These are phyloP conservation scores for Holothuria leucospilota DNA, from an alignment of 53 echinoderm and acorn worm genomes.

Conservation along the genomic window DNA sequence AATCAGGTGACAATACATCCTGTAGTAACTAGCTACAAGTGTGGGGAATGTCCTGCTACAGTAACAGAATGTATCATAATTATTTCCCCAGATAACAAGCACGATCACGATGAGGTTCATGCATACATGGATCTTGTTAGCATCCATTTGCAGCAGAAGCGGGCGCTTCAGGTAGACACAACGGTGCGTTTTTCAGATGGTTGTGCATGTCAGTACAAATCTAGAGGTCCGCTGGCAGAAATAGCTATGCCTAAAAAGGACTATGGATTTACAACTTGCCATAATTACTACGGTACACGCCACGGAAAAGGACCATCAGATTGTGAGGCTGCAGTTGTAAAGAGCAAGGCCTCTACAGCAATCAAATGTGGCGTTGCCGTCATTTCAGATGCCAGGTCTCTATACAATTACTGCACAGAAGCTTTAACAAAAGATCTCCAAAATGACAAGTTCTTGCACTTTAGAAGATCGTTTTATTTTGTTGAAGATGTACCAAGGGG, in stretches of 20 bases:
- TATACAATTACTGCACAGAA: constrained; percentile 56
- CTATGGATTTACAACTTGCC: constrained; percentile 37
- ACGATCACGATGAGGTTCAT: constrained; percentile 67
- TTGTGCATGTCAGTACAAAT: constrained; percentile 68
- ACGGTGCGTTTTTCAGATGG: constrained; percentile 69
- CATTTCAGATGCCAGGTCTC: constrained; percentile 50
- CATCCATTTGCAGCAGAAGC: not conserved
- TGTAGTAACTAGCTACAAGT: constrained; percentile 63
- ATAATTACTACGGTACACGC: constrained; percentile 57
- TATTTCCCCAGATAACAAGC: constrained; percentile 55
- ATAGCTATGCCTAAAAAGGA: constrained; percentile 50
- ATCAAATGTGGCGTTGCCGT: constrained; percentile 6
- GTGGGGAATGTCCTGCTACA: constrained; percentile 6
- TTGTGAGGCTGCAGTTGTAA: constrained; percentile 63
- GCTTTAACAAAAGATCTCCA: constrained; percentile 9
- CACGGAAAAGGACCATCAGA: constrained; percentile 73
- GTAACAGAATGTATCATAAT: constrained; percentile 52
- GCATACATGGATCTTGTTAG: constrained; percentile 13
- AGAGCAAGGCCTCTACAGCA: constrained; percentile 51
- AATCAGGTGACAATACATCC: constrained; percentile 65
- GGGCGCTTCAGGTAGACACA: constrained; percentile 11
- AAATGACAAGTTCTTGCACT: too few relatives aligned
- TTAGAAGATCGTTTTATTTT: too few relatives aligned
- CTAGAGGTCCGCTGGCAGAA: constrained; percentile 64
- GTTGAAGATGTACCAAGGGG: too few relatives aligned